Conservation (phyloP, 2,888 invertebrate genomes). For the Eupithecia dodoneata region DNA sequence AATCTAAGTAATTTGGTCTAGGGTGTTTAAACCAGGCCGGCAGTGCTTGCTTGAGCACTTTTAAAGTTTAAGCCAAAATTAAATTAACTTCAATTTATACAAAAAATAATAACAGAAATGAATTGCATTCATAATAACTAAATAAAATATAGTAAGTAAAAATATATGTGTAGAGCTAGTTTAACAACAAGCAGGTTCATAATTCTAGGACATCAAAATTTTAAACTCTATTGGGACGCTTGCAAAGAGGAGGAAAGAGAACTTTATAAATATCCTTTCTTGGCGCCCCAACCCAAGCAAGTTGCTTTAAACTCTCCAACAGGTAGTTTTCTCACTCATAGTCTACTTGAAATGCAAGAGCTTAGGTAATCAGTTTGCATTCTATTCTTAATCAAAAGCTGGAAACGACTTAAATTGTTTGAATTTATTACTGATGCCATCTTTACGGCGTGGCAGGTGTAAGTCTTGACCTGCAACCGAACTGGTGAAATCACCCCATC, state of each 20-base stretch:
- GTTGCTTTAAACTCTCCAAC: neutral
- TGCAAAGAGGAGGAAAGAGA: slow-evolving; percentile 25
- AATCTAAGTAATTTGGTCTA: slow-evolving; percentile 7
- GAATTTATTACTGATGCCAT: neutral
- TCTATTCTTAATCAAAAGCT: neutral
- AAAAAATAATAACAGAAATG: slow-evolving; percentile 21
- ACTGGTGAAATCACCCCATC: slow-evolving; percentile 8
- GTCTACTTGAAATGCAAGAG: neutral
- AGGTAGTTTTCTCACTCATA: neutral
- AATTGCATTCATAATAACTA: slow-evolving; percentile 21
- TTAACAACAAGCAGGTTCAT: slow-evolving; percentile 16
- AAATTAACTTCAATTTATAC: slow-evolving; percentile 14
- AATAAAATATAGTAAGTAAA: slow-evolving; percentile 20
- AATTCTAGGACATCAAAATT: slow-evolving; percentile 13
- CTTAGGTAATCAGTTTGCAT: neutral
- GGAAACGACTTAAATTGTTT: neutral
- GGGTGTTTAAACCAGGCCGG: neutral
- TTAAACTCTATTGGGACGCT: slow-evolving; percentile 11
- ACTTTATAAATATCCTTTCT: neutral
- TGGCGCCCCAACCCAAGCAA: neutral
- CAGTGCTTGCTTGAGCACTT: slow-evolving; percentile 14
- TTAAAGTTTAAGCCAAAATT: slow-evolving; percentile 21
- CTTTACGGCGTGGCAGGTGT: neutral
- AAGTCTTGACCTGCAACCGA: neutral
- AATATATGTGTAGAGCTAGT: slow-evolving; percentile 1